Evolutionary conservation across 2,113 vertebrate genomes (phyloP), one percentile per base, ranked within the genome.

Genomic region (Pelobates fuscus): DNA sequence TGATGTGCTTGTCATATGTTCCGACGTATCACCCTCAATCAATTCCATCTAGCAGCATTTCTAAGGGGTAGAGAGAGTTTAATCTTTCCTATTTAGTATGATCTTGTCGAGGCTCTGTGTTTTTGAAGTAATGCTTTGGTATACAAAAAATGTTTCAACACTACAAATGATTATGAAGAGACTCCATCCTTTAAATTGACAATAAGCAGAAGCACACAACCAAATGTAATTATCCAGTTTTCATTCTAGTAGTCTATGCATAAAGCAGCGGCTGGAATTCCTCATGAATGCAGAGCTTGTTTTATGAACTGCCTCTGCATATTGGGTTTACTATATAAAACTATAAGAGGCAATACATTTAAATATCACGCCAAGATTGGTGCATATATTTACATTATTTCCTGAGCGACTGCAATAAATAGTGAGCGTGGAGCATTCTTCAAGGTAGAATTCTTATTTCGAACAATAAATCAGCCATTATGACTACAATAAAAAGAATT

Each of bases 381-480:
- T 24, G 64, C 25, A 67, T 67, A 76, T 59, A 76, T 60, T 67
- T 67, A 57, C 52, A 75, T 75, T 55, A 75, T 67, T 74, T 57
- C 14, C 27, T 17, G 30, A 62, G 43, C n/a, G 15, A 32, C 24
- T 27, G 32, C 15, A 63, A 72, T 74, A 66, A 65, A 74, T 24
- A 71, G n/a, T 27, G 25, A 62, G 44, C 25, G 18, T 18, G 32
- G 18, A n/a, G 68, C 32, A 59, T 70, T 70, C 32, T 70, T 26
- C 55, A 59, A 41, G 68, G 29, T 59, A 20, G 32, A 20, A 59
- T n/a, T 17, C 10, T 23, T 70, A n/a, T 55, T 59, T 37, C n/a
- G 21, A 26, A 52, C 68, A 70, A 70, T 70, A 70, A 43, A 58
- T 70, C 54, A 43, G 32, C 59, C 30, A 59, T 43, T 70, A 59